A percentile compares a stretch with the other conserved stretches of the same genome.
Conservation (phyloP, 2,797 vertebrate species). For the Acrossocheilus wenchowensis region DNA sequence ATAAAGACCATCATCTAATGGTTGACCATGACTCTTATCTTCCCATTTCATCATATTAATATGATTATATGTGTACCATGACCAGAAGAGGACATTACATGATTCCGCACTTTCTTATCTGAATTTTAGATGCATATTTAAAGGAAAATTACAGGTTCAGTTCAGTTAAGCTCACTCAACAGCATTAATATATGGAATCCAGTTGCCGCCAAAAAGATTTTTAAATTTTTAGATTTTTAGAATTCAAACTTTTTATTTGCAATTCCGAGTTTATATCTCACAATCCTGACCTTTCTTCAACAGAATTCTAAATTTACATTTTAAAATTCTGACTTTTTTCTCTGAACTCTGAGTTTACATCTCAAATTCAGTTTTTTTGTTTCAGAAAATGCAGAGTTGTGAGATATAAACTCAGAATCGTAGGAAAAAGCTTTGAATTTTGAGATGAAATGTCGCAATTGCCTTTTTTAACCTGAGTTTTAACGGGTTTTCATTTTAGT, state of each 20-base stretch:
- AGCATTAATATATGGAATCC: background rate
- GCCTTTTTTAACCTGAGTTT: too few species aligned
- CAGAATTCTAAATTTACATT: too few species aligned
- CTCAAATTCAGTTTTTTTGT: background rate
- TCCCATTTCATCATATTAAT: constrained; percentile 32
- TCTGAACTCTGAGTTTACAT: background rate
- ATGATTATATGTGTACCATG: constrained; percentile 28
- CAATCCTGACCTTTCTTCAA: background rate
- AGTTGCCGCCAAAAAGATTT: background rate
- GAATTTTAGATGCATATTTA: background rate
- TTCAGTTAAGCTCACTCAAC: background rate
- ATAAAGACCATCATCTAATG: constrained; percentile 22
- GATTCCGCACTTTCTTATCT: constrained; percentile 3
- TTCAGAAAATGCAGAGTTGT: too few species aligned
- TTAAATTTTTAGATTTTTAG: too few species aligned
- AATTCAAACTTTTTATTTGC: background rate
- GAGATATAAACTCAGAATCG: too few species aligned
- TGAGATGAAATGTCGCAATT: too few species aligned
- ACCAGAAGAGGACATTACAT: background rate
- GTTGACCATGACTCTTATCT: constrained; percentile 34
- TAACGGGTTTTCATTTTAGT: too few species aligned
- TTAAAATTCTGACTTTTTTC: too few species aligned
- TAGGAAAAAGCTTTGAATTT: too few species aligned
- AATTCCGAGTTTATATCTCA: background rate
- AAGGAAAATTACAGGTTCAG: background rate